Base-by-base conservation (phyloP, 2,888 invertebrate genomes). In the Halocaridina rubra region DNA sequence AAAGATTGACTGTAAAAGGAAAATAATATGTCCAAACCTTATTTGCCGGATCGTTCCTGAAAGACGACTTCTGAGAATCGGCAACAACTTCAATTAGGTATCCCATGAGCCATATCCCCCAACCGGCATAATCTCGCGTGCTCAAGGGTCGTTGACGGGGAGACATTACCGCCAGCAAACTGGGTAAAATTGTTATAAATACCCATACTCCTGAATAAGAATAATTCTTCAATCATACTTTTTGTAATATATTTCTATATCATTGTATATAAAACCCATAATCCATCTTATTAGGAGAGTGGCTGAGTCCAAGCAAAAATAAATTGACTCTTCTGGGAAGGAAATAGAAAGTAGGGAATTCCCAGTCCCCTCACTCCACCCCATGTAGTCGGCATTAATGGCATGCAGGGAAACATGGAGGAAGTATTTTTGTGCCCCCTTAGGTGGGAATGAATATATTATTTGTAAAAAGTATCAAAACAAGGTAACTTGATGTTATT, bases 51-150 rank as follows among this genome's bases (percentile, higher is more conserved):
- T 97, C 96, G 90, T 96, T 95, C 88, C 96, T 94, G 90, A 97
- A 98, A 0, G 95, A 94, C 89, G 97, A 97, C 90, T 98, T 98
- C 90, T 98, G 97, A 75, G 97, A 92, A 92, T 98, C 98, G 0
- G 97, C 97, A 89, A 97, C 95, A 0, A 96, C 96, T 92, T 98
- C 98, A 22, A 95, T 95, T 71, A 97, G 90, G 71, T 98, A 92
- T 7, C 97, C 97, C 10, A 77, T 22, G 7, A 59, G 39, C 91
- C 91, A 91, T 24, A 91, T 64, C 8, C 89, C 89, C 90, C 91
- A 91, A 33, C 91, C 91, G 19, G 90, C 29, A 81, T 91, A 91
- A 88, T 91, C 91, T 33, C 89, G 88, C 2, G 80, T 88, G 0
- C 89, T 88, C 19, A 91, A 76, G 2, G 90, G 89, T 64, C 88